Conservation (phyloP, 2,888 invertebrate species). For the Petrophora chlorosata region DNA sequence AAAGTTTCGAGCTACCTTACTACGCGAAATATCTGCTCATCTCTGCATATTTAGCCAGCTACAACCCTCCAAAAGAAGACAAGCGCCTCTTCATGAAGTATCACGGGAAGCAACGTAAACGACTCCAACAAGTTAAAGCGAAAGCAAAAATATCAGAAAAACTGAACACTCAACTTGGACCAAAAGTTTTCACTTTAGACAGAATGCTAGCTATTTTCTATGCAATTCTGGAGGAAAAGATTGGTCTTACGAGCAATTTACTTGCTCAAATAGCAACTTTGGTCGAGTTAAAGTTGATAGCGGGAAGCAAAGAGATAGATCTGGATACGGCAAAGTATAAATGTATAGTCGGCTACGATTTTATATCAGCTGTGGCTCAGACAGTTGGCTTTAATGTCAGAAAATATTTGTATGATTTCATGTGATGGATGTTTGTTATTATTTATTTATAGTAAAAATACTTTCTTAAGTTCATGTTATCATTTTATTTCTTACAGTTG, state of each 20-base stretch:
- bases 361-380: constrained; percentile 90
- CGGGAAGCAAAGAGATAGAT: constrained; percentile 88
- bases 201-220: constrained; percentile 94
- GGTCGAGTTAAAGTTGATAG: constrained; percentile 91
- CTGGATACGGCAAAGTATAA: constrained; percentile 93
- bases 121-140: constrained; percentile 83
- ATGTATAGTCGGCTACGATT: constrained; percentile 92
- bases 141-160: constrained; percentile 83
- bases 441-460: constrained; percentile 22
- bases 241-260: constrained; percentile 93
- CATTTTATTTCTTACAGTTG: too few relatives aligned
- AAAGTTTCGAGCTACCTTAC: constrained; percentile 91
- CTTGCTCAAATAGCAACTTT: constrained; percentile 94
- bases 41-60: constrained; percentile 95
- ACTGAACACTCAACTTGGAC: constrained; percentile 89
- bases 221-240: constrained; percentile 92
- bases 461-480: constrained; percentile 9
- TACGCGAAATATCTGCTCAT: constrained; percentile 95
- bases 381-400: constrained; percentile 89
- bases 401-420: constrained; percentile 90
- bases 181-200: constrained; percentile 92
- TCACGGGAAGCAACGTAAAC: constrained; percentile 88
- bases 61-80: constrained; percentile 95
- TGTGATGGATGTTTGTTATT: constrained; percentile 44
- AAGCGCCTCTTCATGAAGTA: constrained; percentile 93